A percentile compares a stretch with the other conserved stretches of the same genome.
phyloP scores from a whole-genome alignment of 2,888 invertebrate species.

The Drosophila tripunctata region DNA sequence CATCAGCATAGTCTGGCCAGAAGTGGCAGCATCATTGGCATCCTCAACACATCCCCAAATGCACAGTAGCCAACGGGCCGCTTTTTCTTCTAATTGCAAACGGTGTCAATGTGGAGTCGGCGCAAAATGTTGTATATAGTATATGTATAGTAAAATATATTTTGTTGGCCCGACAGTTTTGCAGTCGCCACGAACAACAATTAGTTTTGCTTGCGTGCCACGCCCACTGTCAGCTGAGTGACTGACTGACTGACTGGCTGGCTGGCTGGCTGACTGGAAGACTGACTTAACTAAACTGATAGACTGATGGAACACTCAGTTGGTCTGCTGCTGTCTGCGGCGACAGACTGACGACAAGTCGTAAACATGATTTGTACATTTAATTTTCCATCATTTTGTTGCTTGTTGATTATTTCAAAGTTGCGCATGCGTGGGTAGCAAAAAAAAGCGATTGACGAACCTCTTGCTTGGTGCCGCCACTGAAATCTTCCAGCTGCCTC shows the following conservation, averaged over 20 bases:
- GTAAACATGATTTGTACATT: constrained; percentile 78
- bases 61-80: constrained; percentile 70
- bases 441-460: constrained; percentile 29
- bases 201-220: constrained; percentile 64
- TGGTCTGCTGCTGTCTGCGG: neutral
- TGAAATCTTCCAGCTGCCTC: constrained; percentile 28
- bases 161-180: constrained; percentile 35
- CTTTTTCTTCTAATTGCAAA: constrained; percentile 76
- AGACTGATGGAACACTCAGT: constrained; percentile 40
- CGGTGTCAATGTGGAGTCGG: constrained; percentile 65
- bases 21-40: constrained; percentile 33
- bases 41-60: constrained; percentile 19
- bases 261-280: constrained; percentile 15
- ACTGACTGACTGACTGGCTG: constrained; percentile 30
- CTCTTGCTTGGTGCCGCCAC: constrained; percentile 44
- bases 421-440: constrained; percentile 61
- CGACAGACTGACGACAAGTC: constrained; percentile 62
- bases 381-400: constrained; percentile 71
- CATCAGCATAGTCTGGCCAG: constrained; percentile 51
- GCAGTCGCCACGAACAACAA: constrained; percentile 57
- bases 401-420: constrained; percentile 49
- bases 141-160: no score
- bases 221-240: constrained; percentile 56
- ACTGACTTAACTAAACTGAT: constrained; percentile 30
- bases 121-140: constrained; percentile 21